phyloP scores from a whole-genome alignment of 92 coral and sea anemone genomes.

The Hydrozoanthus gracilis region DNA sequence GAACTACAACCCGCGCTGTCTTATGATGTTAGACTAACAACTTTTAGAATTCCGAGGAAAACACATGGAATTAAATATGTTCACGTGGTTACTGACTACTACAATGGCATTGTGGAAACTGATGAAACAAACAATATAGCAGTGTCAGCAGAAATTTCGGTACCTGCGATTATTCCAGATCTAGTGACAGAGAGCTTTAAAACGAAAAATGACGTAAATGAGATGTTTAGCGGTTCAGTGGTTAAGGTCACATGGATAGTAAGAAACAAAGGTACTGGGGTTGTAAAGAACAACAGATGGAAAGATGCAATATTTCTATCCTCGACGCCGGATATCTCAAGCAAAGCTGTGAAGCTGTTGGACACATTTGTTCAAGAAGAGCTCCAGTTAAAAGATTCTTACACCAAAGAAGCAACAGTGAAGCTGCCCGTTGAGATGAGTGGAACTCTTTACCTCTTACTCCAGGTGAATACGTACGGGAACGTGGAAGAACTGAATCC shows the following conservation, averaged over 20 bases:
- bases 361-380: slow-evolving; percentile 24
- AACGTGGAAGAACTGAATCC: slow-evolving; percentile 50
- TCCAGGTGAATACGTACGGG: slow-evolving; percentile 57
- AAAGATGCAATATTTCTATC: slow-evolving; percentile 62
- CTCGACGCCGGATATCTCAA: slow-evolving; percentile 30
- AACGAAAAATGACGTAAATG: slow-evolving; percentile 8
- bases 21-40: slow-evolving; percentile 45
- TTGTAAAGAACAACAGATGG: slow-evolving; percentile 57
- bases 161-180: slow-evolving; percentile 69
- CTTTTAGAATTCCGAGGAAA: slow-evolving; percentile 60
- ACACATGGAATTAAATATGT: slow-evolving; percentile 55
- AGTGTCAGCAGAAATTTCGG: slow-evolving; percentile 19
- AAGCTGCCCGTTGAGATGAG: slow-evolving; percentile 48
- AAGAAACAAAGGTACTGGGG: slow-evolving; percentile 64
- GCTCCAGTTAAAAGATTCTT: slow-evolving; percentile 48
- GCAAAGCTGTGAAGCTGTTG: slow-evolving; percentile 45
- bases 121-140: slow-evolving; percentile 51
- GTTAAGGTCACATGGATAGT: slow-evolving; percentile 67
- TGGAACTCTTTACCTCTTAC: slow-evolving; percentile 58
- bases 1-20: slow-evolving; percentile 45
- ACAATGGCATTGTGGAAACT: slow-evolving; percentile 55
- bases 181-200: slow-evolving; percentile 50
- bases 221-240: slow-evolving; percentile 47
- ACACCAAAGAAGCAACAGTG: slow-evolving; percentile 51
- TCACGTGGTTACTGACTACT: slow-evolving; percentile 57